Conservation (phyloP, 1,140 invertebrate genomes). For the Macrocentrus cingulum region DNA sequence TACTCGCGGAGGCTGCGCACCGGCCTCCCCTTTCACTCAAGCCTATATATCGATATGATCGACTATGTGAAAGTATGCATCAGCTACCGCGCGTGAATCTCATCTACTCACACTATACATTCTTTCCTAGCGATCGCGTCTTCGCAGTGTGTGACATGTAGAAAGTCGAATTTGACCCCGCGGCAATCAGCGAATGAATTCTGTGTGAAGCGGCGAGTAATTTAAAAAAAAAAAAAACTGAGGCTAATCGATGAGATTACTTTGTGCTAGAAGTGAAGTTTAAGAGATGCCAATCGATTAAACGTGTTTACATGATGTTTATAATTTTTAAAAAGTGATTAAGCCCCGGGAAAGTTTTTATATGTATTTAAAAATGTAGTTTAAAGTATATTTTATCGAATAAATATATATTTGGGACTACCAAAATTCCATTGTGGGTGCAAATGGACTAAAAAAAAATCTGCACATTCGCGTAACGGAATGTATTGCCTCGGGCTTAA, state of each 20-base stretch:
- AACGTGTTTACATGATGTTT: no score
- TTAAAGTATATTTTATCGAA: no score
- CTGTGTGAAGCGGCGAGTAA: no score
- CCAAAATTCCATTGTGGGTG: conserved; percentile 31
- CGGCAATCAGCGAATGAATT: neutral
- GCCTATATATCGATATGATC: conserved; percentile 24
- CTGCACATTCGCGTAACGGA: conserved; percentile 43
- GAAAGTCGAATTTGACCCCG: conserved; percentile 47
- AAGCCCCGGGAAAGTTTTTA: no score
- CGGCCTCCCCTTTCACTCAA: conserved; percentile 37
- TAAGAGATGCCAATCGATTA: no score
- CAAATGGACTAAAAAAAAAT: neutral
- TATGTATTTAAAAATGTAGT: no score
- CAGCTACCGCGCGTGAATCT: conserved; percentile 18
- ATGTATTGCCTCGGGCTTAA: conserved; percentile 43
- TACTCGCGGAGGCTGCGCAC: neutral
- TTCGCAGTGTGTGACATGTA: conserved; percentile 42
- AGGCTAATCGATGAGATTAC: no score
- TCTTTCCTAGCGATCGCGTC: conserved; percentile 31
- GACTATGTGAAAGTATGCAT: conserved; percentile 41
- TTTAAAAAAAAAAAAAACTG: no score
- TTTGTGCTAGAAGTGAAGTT: no score
- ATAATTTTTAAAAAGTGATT: no score
- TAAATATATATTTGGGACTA: no score
- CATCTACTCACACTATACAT: conserved; percentile 5